These are phyloP conservation scores for Onchidella celtica DNA, from an alignment of 2,888 invertebrate genomes.

Conservation along the genomic window DNA sequence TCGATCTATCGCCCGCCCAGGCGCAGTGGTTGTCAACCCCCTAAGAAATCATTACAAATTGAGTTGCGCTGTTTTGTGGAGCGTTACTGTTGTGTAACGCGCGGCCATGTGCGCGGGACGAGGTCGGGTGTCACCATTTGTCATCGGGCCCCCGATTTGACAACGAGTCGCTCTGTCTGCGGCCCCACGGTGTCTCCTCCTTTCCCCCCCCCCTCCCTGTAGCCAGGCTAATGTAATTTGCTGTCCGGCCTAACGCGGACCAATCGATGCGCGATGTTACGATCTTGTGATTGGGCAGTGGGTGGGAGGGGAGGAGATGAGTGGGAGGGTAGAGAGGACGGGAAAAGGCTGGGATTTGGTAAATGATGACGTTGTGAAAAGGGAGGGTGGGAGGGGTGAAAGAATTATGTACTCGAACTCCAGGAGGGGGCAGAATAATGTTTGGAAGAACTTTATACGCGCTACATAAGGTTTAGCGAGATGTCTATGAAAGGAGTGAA, in stretches of 20 bases:
- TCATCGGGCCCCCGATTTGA: conserved; percentile 45
- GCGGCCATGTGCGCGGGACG: conserved; percentile 26
- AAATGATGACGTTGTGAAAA: no score
- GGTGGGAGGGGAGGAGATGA: not conserved
- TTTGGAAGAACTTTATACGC: not conserved
- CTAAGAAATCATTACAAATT: conserved; percentile 42
- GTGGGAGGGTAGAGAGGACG: not conserved
- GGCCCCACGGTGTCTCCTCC: no score
- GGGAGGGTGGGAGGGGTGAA: not conserved
- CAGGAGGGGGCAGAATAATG: not conserved
- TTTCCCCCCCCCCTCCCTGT: not conserved
- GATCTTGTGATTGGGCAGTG: conserved; percentile 29
- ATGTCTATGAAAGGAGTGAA: not conserved
- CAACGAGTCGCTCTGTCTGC: conserved; percentile 20
- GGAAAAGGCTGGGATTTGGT: no score
- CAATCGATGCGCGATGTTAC: conserved; percentile 34
- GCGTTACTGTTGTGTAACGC: conserved; percentile 16
- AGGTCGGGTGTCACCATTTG: conserved; percentile 55
- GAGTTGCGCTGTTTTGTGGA: conserved; percentile 35
- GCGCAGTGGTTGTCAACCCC: not conserved
- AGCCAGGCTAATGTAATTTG: conserved; percentile 39
- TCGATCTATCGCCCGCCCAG: not conserved
- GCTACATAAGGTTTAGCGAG: not conserved
- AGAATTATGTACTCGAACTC: not conserved
- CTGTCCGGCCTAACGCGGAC: conserved; percentile 4